phyloP scores from a whole-genome alignment of 2,113 vertebrate species.

The Phrynosoma blainvillii region DNA sequence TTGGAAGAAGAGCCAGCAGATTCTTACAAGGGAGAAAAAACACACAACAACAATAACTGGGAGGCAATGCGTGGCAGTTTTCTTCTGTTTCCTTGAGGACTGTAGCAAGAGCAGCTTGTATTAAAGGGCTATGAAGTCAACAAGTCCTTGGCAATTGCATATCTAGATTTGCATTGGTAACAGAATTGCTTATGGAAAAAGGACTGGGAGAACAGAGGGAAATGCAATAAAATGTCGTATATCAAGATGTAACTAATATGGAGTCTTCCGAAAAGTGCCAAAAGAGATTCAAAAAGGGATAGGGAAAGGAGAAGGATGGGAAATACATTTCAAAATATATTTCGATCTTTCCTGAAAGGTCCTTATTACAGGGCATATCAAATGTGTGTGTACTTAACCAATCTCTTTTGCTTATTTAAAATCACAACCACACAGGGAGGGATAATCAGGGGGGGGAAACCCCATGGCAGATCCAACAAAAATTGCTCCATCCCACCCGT shows the following conservation, averaged over 20 bases:
- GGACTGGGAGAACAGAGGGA: fast-evolving
- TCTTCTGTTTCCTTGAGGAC: slow-evolving; percentile 54
- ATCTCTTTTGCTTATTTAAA: slow-evolving; percentile 1
- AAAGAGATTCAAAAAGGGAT: not conserved
- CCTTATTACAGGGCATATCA: not conserved
- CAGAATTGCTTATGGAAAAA: fast-evolving
- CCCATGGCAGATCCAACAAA: too few relatives aligned
- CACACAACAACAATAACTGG: slow-evolving; percentile 51
- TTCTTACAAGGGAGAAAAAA: slow-evolving; percentile 51
- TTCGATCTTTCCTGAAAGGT: not conserved
- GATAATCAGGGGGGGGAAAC: too few relatives aligned
- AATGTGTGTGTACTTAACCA: not conserved
- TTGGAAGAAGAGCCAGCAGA: slow-evolving; percentile 70
- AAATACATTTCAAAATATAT: not conserved
- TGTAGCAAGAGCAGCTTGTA: not conserved
- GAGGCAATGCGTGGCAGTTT: slow-evolving; percentile 49
- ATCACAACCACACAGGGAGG: not conserved
- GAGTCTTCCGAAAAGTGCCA: not conserved
- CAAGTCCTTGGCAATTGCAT: not conserved
- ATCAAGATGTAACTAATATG: not conserved
- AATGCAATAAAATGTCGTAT: slow-evolving; percentile 2
- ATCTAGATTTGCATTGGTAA: fast-evolving
- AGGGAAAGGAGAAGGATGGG: not conserved
- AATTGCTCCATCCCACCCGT: too few relatives aligned
- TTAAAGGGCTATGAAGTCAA: not conserved